A percentile compares a stretch with the other conserved stretches of the same genome.
These are phyloP conservation scores for Anolis sagrei DNA, from an alignment of 2,113 vertebrate genomes.

Conservation along the genomic window DNA sequence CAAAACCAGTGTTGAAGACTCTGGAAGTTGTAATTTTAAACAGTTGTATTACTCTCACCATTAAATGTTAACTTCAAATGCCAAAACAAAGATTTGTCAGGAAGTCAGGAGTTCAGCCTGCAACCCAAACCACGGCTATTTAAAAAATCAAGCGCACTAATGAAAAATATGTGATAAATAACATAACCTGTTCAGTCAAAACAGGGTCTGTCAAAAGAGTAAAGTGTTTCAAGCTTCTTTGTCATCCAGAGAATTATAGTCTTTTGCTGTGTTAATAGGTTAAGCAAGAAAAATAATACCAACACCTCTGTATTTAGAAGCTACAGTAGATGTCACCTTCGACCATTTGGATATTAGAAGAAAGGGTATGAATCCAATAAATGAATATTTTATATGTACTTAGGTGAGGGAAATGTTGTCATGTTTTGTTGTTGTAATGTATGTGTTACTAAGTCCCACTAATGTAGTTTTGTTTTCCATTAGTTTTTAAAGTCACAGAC, in stretches of 20 bases:
- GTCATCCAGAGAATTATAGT: neutral
- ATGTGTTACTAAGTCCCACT: neutral
- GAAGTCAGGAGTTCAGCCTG: neutral
- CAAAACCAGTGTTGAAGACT: too few relatives aligned
- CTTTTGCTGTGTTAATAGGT: neutral
- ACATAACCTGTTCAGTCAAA: neutral
- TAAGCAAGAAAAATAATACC: neutral
- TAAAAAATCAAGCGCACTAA: neutral
- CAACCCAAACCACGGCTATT: neutral
- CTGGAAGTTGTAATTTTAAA: too few relatives aligned
- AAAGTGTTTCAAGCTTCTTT: neutral
- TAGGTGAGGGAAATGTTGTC: neutral
- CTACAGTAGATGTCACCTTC: neutral
- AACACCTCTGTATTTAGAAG: neutral
- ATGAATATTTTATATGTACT: neutral
- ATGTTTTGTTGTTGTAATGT: constrained; percentile 1
- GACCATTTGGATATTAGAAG: too few relatives aligned
- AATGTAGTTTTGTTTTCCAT: constrained; percentile 18
- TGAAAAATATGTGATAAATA: neutral
- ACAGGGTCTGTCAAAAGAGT: neutral
- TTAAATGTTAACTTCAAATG: too few relatives aligned
- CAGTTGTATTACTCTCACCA: too few relatives aligned
- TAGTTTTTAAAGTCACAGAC: constrained; percentile 55
- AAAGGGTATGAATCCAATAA: neutral
- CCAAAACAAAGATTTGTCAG: neutral